phyloP scores from a whole-genome alignment of 2,888 invertebrate genomes.

The Temnothorax rugatulus region DNA sequence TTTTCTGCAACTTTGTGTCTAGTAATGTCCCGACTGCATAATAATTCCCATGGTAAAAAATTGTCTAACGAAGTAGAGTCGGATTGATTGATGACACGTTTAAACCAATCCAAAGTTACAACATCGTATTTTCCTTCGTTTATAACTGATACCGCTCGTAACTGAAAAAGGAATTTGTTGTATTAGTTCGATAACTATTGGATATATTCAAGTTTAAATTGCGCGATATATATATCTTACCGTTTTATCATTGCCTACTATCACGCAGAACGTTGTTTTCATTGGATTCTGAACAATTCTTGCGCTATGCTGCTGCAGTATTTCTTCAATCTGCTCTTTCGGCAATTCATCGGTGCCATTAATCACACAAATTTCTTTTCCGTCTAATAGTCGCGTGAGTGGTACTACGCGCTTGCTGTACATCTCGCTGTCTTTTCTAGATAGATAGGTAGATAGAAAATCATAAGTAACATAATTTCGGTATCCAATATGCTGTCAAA shows the following conservation, averaged over 20 bases:
- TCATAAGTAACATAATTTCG: too few species aligned
- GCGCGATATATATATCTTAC: slow-evolving; percentile 66
- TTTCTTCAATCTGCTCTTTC: too few species aligned
- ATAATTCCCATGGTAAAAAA: slow-evolving; percentile 90
- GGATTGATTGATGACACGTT: slow-evolving; percentile 81
- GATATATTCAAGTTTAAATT: neutral
- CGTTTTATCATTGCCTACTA: slow-evolving; percentile 78
- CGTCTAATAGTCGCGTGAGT: too few species aligned
- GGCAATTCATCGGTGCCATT: too few species aligned
- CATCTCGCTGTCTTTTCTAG: too few species aligned
- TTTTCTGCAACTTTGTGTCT: slow-evolving; percentile 87
- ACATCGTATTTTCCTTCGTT: slow-evolving; percentile 89
- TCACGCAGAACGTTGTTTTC: slow-evolving; percentile 80
- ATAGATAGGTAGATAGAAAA: too few species aligned
- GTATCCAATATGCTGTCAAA: too few species aligned
- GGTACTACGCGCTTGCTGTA: too few species aligned
- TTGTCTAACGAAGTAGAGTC: slow-evolving; percentile 83
- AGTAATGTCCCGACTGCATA: slow-evolving; percentile 88
- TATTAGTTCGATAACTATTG: neutral
- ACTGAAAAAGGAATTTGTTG: slow-evolving; percentile 70
- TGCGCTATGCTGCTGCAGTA: too few species aligned
- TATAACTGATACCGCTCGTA: slow-evolving; percentile 89
- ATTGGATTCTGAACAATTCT: slow-evolving; percentile 90
- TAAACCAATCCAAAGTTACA: slow-evolving; percentile 91
- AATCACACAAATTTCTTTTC: too few species aligned